Evolutionary conservation across 2,797 vertebrate species (phyloP), one percentile per base, ranked within the genome.

Genomic region (Paramormyrops hopkinsi): DNA sequence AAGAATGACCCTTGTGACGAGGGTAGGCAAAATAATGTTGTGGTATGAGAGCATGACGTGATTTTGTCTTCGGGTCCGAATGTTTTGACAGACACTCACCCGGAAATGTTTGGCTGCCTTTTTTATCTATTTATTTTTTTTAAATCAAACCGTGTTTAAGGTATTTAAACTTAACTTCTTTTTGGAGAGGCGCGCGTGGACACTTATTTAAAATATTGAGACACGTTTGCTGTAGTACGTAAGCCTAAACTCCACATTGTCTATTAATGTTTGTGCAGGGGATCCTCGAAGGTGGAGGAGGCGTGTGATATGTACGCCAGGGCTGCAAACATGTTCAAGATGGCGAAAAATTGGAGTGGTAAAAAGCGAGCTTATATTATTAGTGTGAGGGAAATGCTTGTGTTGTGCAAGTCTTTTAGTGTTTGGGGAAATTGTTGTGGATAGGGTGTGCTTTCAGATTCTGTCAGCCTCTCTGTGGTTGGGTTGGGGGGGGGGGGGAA

Each of bases 301-400:
- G 98, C 98, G 4, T 98, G 98, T 7, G 98, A 99, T 87, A 94
- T 98, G 91, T 98, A 98, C 4, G 96, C 95, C 87, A 96, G 98
- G 82, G 98, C 98, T 0, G 98, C 97, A 19, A 99, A 99, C 93
- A 98, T 98, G 97, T 99, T 96, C 95, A 99, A 99, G 93, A 99
- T 99, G 97, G 97, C 97, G 92, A 99, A 99, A 91, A 98, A 98
- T 89, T 99, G 97, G 98, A 98, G 97, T 89, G 98, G 98, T 98
- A 95, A 22, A 96, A 46, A 46, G 6, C 88, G 22, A 46, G 19
- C 59, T 89, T 33, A 0, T 41, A 56, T 73, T 88, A 37, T 73
- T 12, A 37, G 33, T 22, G 19, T 17, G 73, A 41, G 19, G n/a
- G 41, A 79, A 4, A 46, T 22, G 5, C 17, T 4, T 8, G 69